These are phyloP conservation scores for Macrotus californicus DNA, from an alignment of 2,113 vertebrate species.

Conservation along the genomic window DNA sequence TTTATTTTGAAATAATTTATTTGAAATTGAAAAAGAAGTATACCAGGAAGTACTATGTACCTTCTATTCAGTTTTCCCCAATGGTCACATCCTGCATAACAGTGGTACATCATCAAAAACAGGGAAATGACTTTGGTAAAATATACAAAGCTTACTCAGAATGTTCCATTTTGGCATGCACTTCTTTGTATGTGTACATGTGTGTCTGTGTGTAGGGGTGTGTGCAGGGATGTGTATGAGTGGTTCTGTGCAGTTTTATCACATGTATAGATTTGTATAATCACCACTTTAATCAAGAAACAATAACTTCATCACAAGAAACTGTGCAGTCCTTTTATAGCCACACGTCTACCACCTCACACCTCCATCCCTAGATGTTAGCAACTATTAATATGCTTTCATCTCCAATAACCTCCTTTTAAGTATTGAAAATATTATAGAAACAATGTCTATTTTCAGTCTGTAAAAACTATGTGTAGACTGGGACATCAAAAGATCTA, in stretches of 20 bases:
- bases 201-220: not conserved
- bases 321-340: not conserved
- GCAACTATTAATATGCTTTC: not conserved
- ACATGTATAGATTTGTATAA: not conserved
- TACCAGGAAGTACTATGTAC: not conserved
- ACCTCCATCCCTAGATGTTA: not conserved
- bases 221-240: not conserved
- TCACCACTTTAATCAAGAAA: not conserved
- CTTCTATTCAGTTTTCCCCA: not conserved
- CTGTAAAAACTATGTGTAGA: not conserved
- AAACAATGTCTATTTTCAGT: conserved; percentile 29
- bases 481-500: conserved; percentile 29
- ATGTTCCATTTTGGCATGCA: not conserved
- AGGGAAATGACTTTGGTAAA: not conserved
- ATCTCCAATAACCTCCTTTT: not conserved
- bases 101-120: not conserved
- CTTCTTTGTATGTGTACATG: not conserved
- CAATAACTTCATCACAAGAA: not conserved
- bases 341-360: too few species aligned
- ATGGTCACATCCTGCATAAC: not conserved
- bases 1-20: not conserved
- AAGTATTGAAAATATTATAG: not conserved
- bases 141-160: not conserved
- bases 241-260: not conserved
- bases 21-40: not conserved